Evolutionary conservation across 2,888 invertebrate species (phyloP).

Genomic region (Hymenopus coronatus): DNA sequence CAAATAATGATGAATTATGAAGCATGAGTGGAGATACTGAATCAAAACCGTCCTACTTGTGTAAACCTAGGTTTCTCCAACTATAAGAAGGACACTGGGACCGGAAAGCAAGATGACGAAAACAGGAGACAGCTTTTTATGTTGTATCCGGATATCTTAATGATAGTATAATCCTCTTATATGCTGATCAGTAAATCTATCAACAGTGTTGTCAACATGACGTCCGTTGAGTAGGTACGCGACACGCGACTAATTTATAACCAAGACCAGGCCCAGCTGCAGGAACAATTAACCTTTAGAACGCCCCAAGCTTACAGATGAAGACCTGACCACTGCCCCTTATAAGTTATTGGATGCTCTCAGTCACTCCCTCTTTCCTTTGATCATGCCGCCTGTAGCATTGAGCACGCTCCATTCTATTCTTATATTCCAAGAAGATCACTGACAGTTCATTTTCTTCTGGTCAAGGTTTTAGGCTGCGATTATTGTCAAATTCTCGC

Average conservation of each 20-base stretch:
- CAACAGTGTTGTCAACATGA: neutral
- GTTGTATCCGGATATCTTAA: neutral
- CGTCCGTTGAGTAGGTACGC: neutral
- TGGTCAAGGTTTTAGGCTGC: too few relatives aligned
- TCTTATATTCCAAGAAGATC: neutral
- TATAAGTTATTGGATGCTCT: neutral
- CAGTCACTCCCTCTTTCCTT: neutral
- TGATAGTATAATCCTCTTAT: neutral
- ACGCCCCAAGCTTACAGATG: neutral
- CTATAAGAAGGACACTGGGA: neutral
- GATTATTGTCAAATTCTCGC: too few relatives aligned
- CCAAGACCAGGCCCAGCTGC: neutral
- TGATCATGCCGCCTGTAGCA: neutral
- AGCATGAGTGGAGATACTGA: neutral
- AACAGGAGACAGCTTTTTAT: neutral
- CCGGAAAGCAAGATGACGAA: neutral
- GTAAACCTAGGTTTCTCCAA: neutral
- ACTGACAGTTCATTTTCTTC: too few relatives aligned
- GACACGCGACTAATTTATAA: neutral
- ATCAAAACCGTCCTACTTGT: neutral
- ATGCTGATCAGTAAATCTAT: neutral
- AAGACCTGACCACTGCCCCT: neutral
- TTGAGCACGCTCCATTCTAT: neutral
- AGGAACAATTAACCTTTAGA: neutral
- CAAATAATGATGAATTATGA: neutral